These are phyloP conservation scores for Cyphomyrus discorhynchus DNA, from an alignment of 2,113 vertebrate genomes.

Conservation along the genomic window DNA sequence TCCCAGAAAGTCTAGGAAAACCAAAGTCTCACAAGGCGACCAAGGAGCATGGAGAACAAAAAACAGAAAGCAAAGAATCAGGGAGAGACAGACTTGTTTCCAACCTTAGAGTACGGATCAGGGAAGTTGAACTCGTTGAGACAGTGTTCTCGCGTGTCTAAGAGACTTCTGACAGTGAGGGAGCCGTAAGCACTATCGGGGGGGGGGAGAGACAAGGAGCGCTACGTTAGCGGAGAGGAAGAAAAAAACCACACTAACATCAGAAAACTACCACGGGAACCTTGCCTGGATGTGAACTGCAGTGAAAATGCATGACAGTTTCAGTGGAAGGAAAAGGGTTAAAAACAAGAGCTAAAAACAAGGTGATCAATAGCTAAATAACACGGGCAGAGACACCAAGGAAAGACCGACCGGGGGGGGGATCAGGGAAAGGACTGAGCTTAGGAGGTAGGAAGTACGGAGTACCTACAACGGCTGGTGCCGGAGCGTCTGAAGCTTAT, in stretches of 20 bases:
- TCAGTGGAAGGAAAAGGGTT: background rate
- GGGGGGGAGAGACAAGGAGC: constrained; percentile 42
- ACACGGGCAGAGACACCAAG: background rate
- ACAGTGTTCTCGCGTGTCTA: constrained; percentile 96
- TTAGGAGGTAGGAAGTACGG: background rate
- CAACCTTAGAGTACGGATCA: constrained; percentile 94
- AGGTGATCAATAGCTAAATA: background rate
- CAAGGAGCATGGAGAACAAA: background rate
- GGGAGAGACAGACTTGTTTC: constrained; percentile 33
- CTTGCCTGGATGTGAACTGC: background rate
- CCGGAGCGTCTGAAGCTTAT: constrained; percentile 87
- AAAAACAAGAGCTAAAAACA: background rate
- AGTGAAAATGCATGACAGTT: background rate
- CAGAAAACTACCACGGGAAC: background rate
- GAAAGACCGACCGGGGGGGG: background rate
- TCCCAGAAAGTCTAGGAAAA: background rate
- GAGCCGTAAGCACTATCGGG: constrained; percentile 83
- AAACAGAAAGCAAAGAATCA: constrained; percentile 11
- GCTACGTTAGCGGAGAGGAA: constrained; percentile 45
- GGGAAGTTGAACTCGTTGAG: constrained; percentile 98
- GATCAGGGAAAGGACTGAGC: background rate
- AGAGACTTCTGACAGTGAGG: constrained; percentile 90
- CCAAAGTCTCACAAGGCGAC: background rate
- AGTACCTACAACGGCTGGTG: constrained; percentile 88
- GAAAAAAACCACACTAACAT: constrained; percentile 1